Evolutionary conservation across 2,888 invertebrate species (phyloP).

Genomic region (Brassicogethes aeneus): DNA sequence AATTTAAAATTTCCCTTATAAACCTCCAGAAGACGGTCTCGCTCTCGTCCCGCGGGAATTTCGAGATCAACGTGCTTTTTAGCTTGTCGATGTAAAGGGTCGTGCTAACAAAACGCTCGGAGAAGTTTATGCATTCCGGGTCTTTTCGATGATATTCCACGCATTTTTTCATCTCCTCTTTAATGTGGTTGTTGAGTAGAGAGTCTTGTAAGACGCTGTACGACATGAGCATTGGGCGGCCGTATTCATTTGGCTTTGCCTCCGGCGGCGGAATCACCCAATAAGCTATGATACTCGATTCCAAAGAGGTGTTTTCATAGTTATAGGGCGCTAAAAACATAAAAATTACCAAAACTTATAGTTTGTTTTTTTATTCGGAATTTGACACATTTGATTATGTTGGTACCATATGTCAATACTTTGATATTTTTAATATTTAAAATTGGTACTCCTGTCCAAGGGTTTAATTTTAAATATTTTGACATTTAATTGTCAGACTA

Average conservation of each 20-base stretch:
- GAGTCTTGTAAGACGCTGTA: slow-evolving; percentile 78
- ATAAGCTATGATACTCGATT: slow-evolving; percentile 77
- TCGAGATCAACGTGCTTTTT: slow-evolving; percentile 69
- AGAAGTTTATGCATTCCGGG: slow-evolving; percentile 57
- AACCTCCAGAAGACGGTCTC: slow-evolving; percentile 72
- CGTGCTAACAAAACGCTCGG: slow-evolving; percentile 56
- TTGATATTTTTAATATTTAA: background rate
- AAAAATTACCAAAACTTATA: slow-evolving; percentile 23
- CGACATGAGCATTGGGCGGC: slow-evolving; percentile 83
- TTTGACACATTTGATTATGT: too few relatives aligned
- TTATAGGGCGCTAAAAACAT: slow-evolving; percentile 72
- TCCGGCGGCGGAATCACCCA: slow-evolving; percentile 97
- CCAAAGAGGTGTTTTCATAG: slow-evolving; percentile 67
- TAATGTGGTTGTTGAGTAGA: slow-evolving; percentile 68
- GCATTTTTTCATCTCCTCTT: slow-evolving; percentile 78
- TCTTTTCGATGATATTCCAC: slow-evolving; percentile 75
- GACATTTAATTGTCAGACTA: background rate
- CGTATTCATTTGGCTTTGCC: slow-evolving; percentile 84
- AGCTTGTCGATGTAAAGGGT: slow-evolving; percentile 78
- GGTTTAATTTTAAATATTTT: too few relatives aligned
- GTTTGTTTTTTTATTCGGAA: too few relatives aligned
- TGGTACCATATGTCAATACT: too few relatives aligned
- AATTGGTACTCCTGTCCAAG: too few relatives aligned
- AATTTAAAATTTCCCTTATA: slow-evolving; percentile 65
- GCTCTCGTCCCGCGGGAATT: slow-evolving; percentile 68